phyloP scores from a whole-genome alignment of 2,113 vertebrate species.

The Pelodiscus sinensis region DNA sequence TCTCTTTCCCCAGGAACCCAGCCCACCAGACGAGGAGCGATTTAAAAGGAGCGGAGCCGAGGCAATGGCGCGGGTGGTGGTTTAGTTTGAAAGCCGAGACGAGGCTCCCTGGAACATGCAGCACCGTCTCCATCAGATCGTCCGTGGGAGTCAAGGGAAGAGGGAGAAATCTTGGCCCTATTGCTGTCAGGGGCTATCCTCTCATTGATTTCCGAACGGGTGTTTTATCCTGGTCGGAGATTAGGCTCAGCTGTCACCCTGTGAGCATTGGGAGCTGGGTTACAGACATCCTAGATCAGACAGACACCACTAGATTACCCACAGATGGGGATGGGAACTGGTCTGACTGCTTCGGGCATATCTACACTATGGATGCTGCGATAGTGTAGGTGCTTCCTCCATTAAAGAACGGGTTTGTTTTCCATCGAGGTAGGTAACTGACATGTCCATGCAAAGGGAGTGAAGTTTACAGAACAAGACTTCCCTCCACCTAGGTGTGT shows the following conservation, averaged over 20 bases:
- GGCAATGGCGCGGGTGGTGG: rapidly evolving
- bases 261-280: neutral
- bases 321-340: neutral
- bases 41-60: neutral
- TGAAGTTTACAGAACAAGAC: neutral
- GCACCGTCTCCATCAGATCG: rapidly evolving
- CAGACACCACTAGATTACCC: neutral
- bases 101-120: neutral
- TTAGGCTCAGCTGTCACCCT: neutral
- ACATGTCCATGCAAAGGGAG: neutral
- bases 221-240: neutral
- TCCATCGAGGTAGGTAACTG: neutral
- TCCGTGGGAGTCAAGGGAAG: neutral
- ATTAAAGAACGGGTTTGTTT: neutral
- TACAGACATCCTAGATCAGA: too few species aligned
- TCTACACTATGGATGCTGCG: neutral
- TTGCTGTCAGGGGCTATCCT: neutral
- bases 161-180: rapidly evolving
- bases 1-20: rapidly evolving
- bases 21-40: rapidly evolving
- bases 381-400: neutral
- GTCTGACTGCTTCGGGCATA: neutral
- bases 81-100: rapidly evolving
- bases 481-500: neutral
- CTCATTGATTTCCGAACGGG: rapidly evolving